Evolutionary conservation across 2,888 invertebrate genomes (phyloP), one percentile per base, ranked within the genome.

Genomic region (Leptothorax acervorum): DNA sequence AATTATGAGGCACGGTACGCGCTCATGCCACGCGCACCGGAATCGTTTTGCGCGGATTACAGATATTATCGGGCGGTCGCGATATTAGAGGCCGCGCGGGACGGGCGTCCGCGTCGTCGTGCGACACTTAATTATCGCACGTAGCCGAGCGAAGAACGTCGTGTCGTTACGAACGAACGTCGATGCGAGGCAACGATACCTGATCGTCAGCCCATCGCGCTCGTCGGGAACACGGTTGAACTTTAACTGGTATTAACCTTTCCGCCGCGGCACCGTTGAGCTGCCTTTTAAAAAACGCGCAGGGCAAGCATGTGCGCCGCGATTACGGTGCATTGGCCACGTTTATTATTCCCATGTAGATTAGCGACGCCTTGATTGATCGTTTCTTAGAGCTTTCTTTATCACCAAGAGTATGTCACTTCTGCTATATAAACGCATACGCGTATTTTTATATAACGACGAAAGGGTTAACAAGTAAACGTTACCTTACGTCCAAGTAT

Each of bases 1-100:
- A 88, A 88, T 88, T 86, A 88, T 63, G 88, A 85, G 75, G 57
- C 60, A 60, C 87, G 73, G 65, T 78, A 82, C 82, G 78, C 79
- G 66, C 75, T 48, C 84, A 4, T 60, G 60, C 60, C 81, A 79
- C 88, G 74, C 83, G 81, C 63, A 71, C 82, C 57, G 62, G 71
- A 74, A 89, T 53, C 88, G 82, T 86, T 88, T 83, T 15, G 66
- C 82, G 62, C 73, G 82, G 82, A 82, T 89, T 85, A 84, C 76
- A 63, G 79, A 81, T 81, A 79, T 81, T 81, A 81, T 12, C 75
- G 75, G 23, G 12, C 73, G 23, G 45, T 8, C 23, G 57, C 79
- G 57, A 60, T 73, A 79, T 81, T 48, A 74, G 48, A 74, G 57
- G 48, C 60, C 39, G 75, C 39, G 75, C 75, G 63, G 28, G 57